A percentile compares a stretch with the other conserved stretches of the same genome.
Conservation (phyloP, 2,888 invertebrate species). For the Geotrupes spiniger region DNA sequence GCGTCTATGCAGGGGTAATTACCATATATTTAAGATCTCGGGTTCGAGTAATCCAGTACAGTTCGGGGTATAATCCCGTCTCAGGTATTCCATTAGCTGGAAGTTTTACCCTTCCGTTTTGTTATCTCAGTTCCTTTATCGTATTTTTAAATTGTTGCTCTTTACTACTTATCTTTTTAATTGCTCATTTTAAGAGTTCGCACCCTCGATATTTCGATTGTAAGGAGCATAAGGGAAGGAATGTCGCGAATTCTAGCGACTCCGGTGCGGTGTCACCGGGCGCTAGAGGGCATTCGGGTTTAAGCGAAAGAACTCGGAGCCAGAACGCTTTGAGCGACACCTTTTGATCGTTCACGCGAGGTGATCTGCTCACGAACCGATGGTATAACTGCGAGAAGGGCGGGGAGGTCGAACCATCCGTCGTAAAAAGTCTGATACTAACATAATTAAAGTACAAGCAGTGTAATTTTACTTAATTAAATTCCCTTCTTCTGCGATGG, state of each 20-base stretch:
- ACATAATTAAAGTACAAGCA: conserved; percentile 58
- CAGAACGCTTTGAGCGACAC: conserved; percentile 38
- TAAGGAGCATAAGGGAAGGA: conserved; percentile 13
- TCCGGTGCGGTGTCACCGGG: conserved; percentile 22
- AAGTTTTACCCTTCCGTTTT: conserved; percentile 24
- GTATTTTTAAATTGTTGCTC: conserved; percentile 42
- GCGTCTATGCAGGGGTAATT: conserved; percentile 4
- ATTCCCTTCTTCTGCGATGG: conserved; percentile 51
- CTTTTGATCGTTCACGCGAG: conserved; percentile 48
- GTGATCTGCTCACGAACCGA: conserved; percentile 36
- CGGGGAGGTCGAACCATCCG: conserved; percentile 33
- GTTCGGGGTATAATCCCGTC: conserved; percentile 6
- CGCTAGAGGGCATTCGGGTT: conserved; percentile 17
- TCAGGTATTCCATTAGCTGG: conserved; percentile 30
- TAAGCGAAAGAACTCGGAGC: conserved; percentile 23
- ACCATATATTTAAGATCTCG: conserved; percentile 6
- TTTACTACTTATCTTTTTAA: conserved; percentile 46
- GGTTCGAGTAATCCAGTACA: not conserved
- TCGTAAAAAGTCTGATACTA: conserved; percentile 54
- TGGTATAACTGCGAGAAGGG: conserved; percentile 33
- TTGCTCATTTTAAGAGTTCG: conserved; percentile 33
- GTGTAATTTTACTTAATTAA: conserved; percentile 58
- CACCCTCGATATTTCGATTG: conserved; percentile 16
- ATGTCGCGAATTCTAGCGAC: conserved; percentile 5
- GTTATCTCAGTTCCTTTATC: conserved; percentile 31